phyloP scores from a whole-genome alignment of 2,888 invertebrate genomes.

The Trisateles emortualis region DNA sequence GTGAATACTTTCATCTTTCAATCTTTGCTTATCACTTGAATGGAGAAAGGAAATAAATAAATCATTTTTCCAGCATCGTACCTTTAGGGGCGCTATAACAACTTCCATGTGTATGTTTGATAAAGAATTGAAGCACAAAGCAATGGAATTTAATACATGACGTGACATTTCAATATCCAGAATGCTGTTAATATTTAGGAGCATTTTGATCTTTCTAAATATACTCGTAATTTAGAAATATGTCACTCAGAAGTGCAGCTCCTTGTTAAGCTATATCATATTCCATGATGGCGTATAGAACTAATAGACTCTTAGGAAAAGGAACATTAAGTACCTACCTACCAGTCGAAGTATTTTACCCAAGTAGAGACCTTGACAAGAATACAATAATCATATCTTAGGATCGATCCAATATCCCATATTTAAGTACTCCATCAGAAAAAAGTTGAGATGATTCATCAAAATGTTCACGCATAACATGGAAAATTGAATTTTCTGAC shows the following conservation, averaged over 20 bases:
- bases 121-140: not conserved
- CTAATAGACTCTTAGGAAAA: no score
- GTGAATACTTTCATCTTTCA: not conserved
- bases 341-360: not conserved
- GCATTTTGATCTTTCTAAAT: no score
- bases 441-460: slow-evolving; percentile 37
- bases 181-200: no score
- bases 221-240: no score
- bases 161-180: no score
- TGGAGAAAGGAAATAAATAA: slow-evolving; percentile 4
- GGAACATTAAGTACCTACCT: no score
- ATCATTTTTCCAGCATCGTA: not conserved
- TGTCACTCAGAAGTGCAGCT: no score
- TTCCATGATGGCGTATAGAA: no score
- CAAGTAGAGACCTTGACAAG: not conserved
- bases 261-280: no score
- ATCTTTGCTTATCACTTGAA: slow-evolving; percentile 4
- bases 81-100: slow-evolving; percentile 2
- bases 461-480: slow-evolving; percentile 26
- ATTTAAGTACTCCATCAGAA: slow-evolving; percentile 9
- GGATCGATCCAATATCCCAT: slow-evolving; percentile 12
- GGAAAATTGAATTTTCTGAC: slow-evolving; percentile 40
- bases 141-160: not conserved
- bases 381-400: slow-evolving; percentile 16
- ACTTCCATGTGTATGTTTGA: slow-evolving; percentile 4